Evolutionary conservation across 2,888 invertebrate genomes (phyloP), one percentile per base, ranked within the genome.

Genomic region (Pyrgus malvae): DNA sequence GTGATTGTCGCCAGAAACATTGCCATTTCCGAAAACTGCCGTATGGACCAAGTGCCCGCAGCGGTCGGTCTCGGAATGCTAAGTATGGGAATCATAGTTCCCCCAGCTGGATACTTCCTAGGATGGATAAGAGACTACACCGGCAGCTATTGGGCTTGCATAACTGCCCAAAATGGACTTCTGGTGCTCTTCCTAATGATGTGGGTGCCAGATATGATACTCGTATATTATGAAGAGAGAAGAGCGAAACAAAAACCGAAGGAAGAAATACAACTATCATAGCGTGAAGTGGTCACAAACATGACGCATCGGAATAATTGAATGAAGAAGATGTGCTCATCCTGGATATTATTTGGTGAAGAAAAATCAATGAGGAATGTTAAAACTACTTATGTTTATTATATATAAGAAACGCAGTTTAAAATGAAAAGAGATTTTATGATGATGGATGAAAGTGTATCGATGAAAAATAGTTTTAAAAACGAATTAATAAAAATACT

Each of bases 21-120:
- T 35, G 92, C 93, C 0, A 92, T 95, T 44, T 93, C 94, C 0
- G 93, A 94, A 61, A 88, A 93, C 68, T 93, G 92, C 61, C 82
- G 84, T 9, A 55, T 78, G 59, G 88, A 89, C 0, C 87, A 92
- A 58, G 93, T 95, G 0, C 93, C 95, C 0, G 93, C 94, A 0
- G 95, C 94, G 0, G 90, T 95, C 1, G 95, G 95, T 0, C 82
- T 95, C 1, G 94, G 93, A 61, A 95, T 95, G 95, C 87, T 95
- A 42, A 90, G 92, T 0, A 94, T 94, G 86, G 94, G 94, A 2
- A 69, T 94, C 1, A 88, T 93, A 25, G 93, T 94, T 0, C 92
- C 94, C 4, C 92, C 92, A 1, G 70, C 93, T 1, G 95, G 94
- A 1, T 94, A 93, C 61, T 78, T 92, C 80, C 69, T 88, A 67